Conservation (phyloP, 2,888 invertebrate species). For the Acleris literana region DNA sequence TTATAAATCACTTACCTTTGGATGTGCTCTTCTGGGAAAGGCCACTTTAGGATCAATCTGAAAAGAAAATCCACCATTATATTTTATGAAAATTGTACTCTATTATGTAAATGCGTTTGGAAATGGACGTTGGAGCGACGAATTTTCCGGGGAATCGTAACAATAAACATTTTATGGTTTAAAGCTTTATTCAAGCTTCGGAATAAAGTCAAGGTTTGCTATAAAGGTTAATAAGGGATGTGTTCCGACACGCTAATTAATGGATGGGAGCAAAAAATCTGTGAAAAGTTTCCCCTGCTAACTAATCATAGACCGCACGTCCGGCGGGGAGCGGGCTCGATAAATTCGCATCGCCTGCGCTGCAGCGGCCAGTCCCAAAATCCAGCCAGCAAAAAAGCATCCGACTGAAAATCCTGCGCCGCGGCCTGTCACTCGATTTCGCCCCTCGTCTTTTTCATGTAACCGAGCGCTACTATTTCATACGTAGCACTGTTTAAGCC, state of each 20-base stretch:
- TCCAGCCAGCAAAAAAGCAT: slow-evolving; percentile 76
- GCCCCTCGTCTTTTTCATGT: slow-evolving; percentile 83
- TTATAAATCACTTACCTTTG: slow-evolving; percentile 91
- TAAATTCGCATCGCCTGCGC: slow-evolving; percentile 73
- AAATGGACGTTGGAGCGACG: slow-evolving; percentile 18
- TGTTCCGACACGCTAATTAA: slow-evolving; percentile 35
- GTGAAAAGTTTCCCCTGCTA: slow-evolving; percentile 57
- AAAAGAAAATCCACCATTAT: slow-evolving; percentile 72
- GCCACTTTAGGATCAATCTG: slow-evolving; percentile 99
- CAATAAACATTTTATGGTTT: slow-evolving; percentile 24
- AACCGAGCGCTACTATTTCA: slow-evolving; percentile 82
- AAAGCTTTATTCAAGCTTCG: slow-evolving; percentile 9
- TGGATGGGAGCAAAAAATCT: slow-evolving; percentile 40
- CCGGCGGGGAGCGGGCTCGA: slow-evolving; percentile 60
- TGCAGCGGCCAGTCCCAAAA: slow-evolving; percentile 71
- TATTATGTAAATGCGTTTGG: slow-evolving; percentile 33
- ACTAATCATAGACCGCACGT: slow-evolving; percentile 74
- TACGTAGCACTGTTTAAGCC: slow-evolving; percentile 83
- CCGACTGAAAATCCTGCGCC: slow-evolving; percentile 76
- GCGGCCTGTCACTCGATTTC: slow-evolving; percentile 81
- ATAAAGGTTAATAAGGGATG: slow-evolving; percentile 11
- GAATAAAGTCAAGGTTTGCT: slow-evolving; percentile 4
- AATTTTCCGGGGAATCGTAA: slow-evolving; percentile 26
- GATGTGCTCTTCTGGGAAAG: slow-evolving; percentile 99
- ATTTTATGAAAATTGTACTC: slow-evolving; percentile 36